Conservation (phyloP, 1,140 invertebrate species). For the Muscidifurax raptorellus region DNA sequence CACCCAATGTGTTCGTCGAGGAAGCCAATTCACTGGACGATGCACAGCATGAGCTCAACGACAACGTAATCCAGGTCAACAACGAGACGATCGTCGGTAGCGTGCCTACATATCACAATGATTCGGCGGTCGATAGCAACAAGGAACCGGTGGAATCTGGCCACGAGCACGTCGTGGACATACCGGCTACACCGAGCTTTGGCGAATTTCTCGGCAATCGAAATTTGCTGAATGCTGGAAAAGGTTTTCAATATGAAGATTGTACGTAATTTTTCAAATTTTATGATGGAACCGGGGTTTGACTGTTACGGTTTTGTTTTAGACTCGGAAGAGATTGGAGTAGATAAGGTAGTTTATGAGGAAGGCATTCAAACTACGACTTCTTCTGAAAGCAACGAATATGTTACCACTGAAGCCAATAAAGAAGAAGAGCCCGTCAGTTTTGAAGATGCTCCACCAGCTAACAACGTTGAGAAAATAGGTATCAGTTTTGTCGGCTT, state of each 20-base stretch:
- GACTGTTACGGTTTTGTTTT: constrained; percentile 17
- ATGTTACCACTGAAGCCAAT: constrained; percentile 47
- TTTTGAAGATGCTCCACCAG: constrained; percentile 21
- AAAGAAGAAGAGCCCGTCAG: constrained; percentile 37
- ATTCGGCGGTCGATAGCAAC: constrained; percentile 41
- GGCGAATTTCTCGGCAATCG: constrained; percentile 64
- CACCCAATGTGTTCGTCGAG: neutral
- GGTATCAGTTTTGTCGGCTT: constrained; percentile 45
- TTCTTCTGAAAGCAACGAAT: constrained; percentile 42
- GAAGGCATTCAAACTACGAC: constrained; percentile 24
- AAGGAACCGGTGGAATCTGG: constrained; percentile 54
- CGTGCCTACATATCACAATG: constrained; percentile 33
- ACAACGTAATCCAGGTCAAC: constrained; percentile 49
- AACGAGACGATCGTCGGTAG: constrained; percentile 36
- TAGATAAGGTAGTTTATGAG: constrained; percentile 34
- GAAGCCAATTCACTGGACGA: constrained; percentile 23
- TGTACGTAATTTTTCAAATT: constrained; percentile 48
- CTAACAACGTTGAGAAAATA: constrained; percentile 48
- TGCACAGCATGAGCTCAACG: constrained; percentile 8
- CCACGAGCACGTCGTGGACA: constrained; percentile 52
- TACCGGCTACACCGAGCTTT: constrained; percentile 56
- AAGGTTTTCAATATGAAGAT: constrained; percentile 55
- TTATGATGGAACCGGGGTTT: neutral
- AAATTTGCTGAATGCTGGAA: constrained; percentile 67
- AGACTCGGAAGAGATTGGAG: constrained; percentile 50